Base-by-base conservation (phyloP, 2,888 invertebrate genomes). In the Eristalis intricaria region DNA sequence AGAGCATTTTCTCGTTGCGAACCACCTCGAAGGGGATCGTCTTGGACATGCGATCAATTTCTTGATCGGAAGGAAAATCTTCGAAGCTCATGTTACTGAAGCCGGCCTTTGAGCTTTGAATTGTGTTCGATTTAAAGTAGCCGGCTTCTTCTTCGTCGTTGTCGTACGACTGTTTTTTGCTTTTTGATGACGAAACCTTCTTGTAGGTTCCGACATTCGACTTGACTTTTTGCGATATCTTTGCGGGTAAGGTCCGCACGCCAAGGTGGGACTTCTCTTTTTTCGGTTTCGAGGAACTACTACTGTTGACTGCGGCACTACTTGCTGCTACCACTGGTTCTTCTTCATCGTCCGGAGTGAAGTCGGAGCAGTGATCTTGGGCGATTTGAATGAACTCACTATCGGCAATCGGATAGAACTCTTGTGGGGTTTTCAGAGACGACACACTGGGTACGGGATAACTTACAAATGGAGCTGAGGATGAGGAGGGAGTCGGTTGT, bases 71-170 rank as follows among this genome's bases (percentile, higher is more conserved):
- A 2, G 95, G 95, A 90, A 96, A 96, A 92, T 96, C 96, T 91
- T 96, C 96, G 90, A 96, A 96, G 90, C 96, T 96, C 95, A 96
- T 95, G 89, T 96, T 96, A 90, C 95, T 96, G 90, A 96, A 96
- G 4, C 96, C 95, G 10, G 94, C 94, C 86, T 94, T 94, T 1
- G 92, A 92, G 84, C 91, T 92, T 76, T 92, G 92, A 86, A 93
- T 93, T 23, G 92, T 92, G 82, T 93, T 93, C 5, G 93, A 93
- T 73, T 92, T 92, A 78, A 93, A 92, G 70, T 90, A 92, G 56
- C 90, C 90, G 76, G 88, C 76, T 68, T 74, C 78, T 58, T 80
- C 80, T 80, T 86, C 79, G 60, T 78, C 76, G 58, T 88, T 79
- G 29, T 85, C 68, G 75, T 76, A 80, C 10, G 80, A 79, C n/a